Evolutionary conservation across 2,113 vertebrate genomes (phyloP), one percentile per base, ranked within the genome.

Genomic region (Pelecanoides urinatrix): DNA sequence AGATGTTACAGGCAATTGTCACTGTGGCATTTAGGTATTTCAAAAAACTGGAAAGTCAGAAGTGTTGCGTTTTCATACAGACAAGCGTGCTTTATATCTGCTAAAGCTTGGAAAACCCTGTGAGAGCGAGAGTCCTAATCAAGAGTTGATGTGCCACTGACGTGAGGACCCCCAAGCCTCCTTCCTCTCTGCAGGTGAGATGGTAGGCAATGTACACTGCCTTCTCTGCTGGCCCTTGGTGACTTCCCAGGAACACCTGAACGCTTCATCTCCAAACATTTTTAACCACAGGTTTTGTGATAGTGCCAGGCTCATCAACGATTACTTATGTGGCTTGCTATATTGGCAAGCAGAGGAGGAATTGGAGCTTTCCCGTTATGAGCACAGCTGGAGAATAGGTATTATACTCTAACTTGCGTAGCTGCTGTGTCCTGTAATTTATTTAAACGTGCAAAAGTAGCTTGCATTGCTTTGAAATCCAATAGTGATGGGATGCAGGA

Each of bases 1-100:
- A 96, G 94, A 85, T 96, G 91, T 96, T 96, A 45, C 3, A 78
- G 49, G 10, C 95, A 70, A 44, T 94, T 95, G 80, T n/a, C 83
- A 87, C 86, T 8, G 68, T 86, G 88, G 91, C 68, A 73, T 66
- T 91, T 58, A 17, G 62, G 20, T 47, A 0, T 36, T 65, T 49
- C 0, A 10, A 26, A 63, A 77, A 47, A 2, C 27, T 47, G 40
- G 22, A 3, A 18, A 42, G 53, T 59, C 74, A 68, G 8, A 34
- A 72, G 26, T 7, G 18, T 20, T 73, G 59, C 4, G 6, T 44
- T 81, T 67, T 40, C 22, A 2, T 63, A 3, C 30, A 45, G 50
- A 7, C 3, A 50, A 45, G 42, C 47, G 63, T 45, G 13, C 5
- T 67, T 89, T 52, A 0, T 42, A 4, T 42, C 42, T 73, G 72